Percentiles rank a stretch among this genome's conserved stretches.
phyloP scores from a whole-genome alignment of 2,888 invertebrate species.

The Himalopsyche japonica region DNA sequence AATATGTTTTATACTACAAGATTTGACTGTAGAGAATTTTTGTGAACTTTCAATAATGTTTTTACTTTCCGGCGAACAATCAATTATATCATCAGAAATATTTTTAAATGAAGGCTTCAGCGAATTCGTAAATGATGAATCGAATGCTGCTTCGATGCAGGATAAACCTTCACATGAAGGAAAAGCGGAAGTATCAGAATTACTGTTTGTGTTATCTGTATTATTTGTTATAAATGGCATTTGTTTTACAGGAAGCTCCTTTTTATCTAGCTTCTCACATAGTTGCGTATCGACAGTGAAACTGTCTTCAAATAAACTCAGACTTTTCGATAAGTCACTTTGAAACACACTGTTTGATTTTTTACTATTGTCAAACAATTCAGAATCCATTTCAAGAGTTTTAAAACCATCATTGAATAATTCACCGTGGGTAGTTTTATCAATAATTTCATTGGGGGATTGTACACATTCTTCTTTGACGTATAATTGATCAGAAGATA shows the following conservation, averaged over 20 bases:
- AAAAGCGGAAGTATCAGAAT: neutral
- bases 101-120: neutral
- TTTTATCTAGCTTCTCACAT: conserved; percentile 53
- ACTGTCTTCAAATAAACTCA: conserved; percentile 64
- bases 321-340: conserved; percentile 52
- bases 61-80: neutral
- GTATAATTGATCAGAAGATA: neutral
- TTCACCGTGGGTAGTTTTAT: neutral
- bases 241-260: neutral
- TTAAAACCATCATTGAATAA: neutral
- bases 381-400: neutral
- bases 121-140: neutral
- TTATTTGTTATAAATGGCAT: neutral
- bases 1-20: neutral
- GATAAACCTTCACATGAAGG: neutral
- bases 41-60: conserved; percentile 44
- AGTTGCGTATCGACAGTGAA: conserved; percentile 58
- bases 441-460: neutral
- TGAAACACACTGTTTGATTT: conserved; percentile 18
- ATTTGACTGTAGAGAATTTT: conserved; percentile 41
- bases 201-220: neutral
- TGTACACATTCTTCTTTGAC: neutral
- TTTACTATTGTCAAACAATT: neutral
- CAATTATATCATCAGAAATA: conserved; percentile 29
- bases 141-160: neutral